Evolutionary conservation across 2,888 invertebrate genomes (phyloP).

Genomic region (Eulithis prunata): DNA sequence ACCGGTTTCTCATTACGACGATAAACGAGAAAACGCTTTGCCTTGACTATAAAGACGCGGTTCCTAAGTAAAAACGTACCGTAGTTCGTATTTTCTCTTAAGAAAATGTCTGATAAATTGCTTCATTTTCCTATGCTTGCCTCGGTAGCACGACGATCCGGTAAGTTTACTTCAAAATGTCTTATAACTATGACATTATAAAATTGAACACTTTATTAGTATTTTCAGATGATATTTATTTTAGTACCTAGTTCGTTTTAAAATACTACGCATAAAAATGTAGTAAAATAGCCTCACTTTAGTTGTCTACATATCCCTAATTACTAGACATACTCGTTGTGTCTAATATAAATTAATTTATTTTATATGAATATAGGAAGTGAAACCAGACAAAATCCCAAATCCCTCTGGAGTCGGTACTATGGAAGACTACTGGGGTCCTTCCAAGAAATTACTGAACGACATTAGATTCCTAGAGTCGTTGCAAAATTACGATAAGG

Average conservation of each 20-base stretch:
- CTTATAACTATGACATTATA: conserved; percentile 20
- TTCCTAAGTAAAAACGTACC: neutral
- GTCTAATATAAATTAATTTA: no score
- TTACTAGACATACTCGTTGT: no score
- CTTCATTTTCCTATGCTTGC: conserved; percentile 28
- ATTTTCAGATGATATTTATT: no score
- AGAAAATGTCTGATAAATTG: conserved; percentile 21
- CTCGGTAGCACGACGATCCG: conserved; percentile 39
- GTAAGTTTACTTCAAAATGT: conserved; percentile 55
- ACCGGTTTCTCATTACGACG: conserved; percentile 13
- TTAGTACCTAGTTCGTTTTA: no score
- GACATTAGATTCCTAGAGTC: conserved; percentile 96
- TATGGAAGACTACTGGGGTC: conserved; percentile 96
- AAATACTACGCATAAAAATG: neutral
- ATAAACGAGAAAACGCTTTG: conserved; percentile 14
- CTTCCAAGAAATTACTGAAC: conserved; percentile 93
- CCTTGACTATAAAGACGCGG: conserved; percentile 5
- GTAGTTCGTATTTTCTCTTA: conserved; percentile 2
- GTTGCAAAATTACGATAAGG: conserved; percentile 95
- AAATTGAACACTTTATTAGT: neutral
- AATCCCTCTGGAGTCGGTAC: conserved; percentile 93
- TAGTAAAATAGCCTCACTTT: no score
- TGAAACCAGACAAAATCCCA: conserved; percentile 94
- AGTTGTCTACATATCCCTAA: no score
- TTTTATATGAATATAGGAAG: conserved; percentile 73